Evolutionary conservation across 2,113 vertebrate species (phyloP), one percentile per base, ranked within the genome.

Genomic region (Gadus macrocephalus): DNA sequence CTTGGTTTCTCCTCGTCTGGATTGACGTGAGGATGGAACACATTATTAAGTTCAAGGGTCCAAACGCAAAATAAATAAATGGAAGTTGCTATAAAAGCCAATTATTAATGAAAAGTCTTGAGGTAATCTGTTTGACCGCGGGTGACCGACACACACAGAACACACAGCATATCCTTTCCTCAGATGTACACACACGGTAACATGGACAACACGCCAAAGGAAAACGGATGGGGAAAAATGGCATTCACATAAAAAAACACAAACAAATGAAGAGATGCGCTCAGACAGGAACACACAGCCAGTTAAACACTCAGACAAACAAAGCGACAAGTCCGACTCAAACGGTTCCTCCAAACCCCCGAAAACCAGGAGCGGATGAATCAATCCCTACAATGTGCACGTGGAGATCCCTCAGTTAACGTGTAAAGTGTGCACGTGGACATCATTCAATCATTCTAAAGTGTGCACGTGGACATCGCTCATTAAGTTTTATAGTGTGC

Each of bases 101-200:
- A 87, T 88, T 88, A 90, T 89, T 86, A 90, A 90, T 88, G 85
- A 90, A 90, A 90, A 89, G 88, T 90, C 89, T 86, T 81, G 80
- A 76, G 70, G 79, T 82, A 70, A 61, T 78, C 82, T 53, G 62
- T 83, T 73, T 88, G 67, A 84, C 71, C 80, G 74, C 77, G 76
- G 76, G 74, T 66, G 70, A 71, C 77, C 74, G 62, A 77, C 72
- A 20, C 25, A 78, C 25, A 78, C 17, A 71, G 72, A 7, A 80
- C 66, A 76, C 38, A 74, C 15, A 69, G 71, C 76, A 65, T 67
- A 25, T 65, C 4, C 59, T 64, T 69, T 81, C 73, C 78, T 82
- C 83, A 68, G 80, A 85, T 74, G 78, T 62, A 77, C 73, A 81
- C 74, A 70, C 77, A 80, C 80, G 75, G 81, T 79, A 67, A 82